Base-by-base conservation (phyloP, 2,113 vertebrate species). In the Meleagris gallopavo region DNA sequence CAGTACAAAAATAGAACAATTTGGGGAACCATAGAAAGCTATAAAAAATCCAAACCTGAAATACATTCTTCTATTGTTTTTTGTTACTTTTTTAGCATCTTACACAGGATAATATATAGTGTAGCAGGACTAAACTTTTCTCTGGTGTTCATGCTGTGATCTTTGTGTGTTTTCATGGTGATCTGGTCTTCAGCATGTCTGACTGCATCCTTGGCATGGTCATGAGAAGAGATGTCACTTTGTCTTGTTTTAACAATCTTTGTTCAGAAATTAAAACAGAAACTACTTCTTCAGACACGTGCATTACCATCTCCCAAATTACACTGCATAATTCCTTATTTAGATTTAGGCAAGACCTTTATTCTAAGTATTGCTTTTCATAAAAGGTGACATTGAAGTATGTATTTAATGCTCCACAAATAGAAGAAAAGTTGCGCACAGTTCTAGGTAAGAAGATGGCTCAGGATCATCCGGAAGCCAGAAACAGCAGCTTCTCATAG, bases 141-240 rank as follows among this genome's bases (percentile, higher is more conserved):
- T 54, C 20, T 27, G 18, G 6, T 52, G 69, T 83, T 83, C 75
- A 4, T 78, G 61, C 64, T 85, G 67, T 86, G 62, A 30, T 94
- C 40, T 77, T 72, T 36, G 5, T 72, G 88, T 55, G 69, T 89
- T 85, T 91, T 84, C 60, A 46, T 34, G 64, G 78, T 77, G 75
- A 70, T 74, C n/a, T 92, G 65, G 10, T 71, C 70, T 82, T 94
- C 48, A 76, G 30, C 27, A 18, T 67, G 32, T 66, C 58, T 93
- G 24, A 15, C 50, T 62, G 16, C 6, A 16, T 58, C 61, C 62
- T 83, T 72, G 46, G 10, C 0, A 0, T 3, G 30, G 64, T 73
- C 89, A 87, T 62, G 72, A 87, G 46, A 50, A 36, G 74, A 84
- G 66, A 40, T 52, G 10, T 87, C 43, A 69, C n/a, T 21, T 4